These are phyloP conservation scores for Xyliphius kryptos DNA, from an alignment of 2,113 vertebrate species.

Conservation along the genomic window DNA sequence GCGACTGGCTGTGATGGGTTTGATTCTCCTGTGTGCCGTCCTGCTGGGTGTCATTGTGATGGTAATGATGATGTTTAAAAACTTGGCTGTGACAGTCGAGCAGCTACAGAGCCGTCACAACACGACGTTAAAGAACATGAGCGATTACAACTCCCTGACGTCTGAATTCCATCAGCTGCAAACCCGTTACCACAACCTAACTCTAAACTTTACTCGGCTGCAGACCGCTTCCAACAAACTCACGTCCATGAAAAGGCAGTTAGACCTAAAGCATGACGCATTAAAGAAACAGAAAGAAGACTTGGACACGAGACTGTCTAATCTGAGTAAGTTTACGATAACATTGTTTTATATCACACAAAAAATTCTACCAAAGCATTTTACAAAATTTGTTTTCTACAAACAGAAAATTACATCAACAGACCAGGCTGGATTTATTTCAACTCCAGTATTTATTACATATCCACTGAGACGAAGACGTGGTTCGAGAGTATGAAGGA, in stretches of 20 bases:
- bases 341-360: background rate
- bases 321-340: background rate
- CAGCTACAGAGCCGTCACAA: background rate
- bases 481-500: background rate
- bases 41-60: no score
- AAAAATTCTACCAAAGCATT: background rate
- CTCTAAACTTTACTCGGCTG: background rate
- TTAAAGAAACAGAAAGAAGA: background rate
- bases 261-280: no score
- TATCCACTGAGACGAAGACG: constrained; percentile 2
- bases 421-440: background rate
- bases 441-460: constrained; percentile 7
- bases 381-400: background rate
- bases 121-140: background rate
- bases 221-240: background rate
- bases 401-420: background rate
- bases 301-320: background rate
- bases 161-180: no score
- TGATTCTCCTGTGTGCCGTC: no score
- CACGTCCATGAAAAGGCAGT: background rate
- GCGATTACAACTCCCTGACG: no score
- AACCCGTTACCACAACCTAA: background rate
- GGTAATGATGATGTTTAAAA: no score
- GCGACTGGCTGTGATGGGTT: no score
- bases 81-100: no score